Evolutionary conservation across 2,797 vertebrate genomes (phyloP), one percentile per base, ranked within the genome.

Genomic region (Chelmon rostratus): DNA sequence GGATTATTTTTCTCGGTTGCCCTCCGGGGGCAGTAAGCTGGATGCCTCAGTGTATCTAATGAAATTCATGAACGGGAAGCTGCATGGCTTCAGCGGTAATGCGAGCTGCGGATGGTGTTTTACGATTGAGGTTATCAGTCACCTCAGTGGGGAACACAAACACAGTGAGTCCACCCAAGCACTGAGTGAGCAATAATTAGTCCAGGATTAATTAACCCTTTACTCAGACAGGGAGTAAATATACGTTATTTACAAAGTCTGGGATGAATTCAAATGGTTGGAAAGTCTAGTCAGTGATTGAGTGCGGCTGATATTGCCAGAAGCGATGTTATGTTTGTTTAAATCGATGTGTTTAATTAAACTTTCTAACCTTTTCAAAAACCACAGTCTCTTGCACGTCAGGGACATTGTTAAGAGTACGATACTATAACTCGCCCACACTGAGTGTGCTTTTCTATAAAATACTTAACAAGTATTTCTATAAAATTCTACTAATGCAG

Each of bases 11-110:
- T 40, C 31, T 68, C 62, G 62, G 11, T 61, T 57, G 18, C 28
- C 68, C 52, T 68, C 56, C 40, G 31, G 15, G n/a, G 25, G 5
- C n/a, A 66, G 28, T 16, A 46, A 37, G 25, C 38, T 49, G 46
- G 70, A 71, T 38, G 49, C 52, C 49, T 80, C 74, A 53, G 40
- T 47, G 59, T 68, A 10, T 78, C 9, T 79, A 76, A 73, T 84
- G 18, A 72, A 75, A 73, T 71, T 46, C 7, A 13, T 57, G 31
- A 73, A 70, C 6, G 1, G 19, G 52, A 33, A 65, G 73, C 75
- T 69, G 28, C 18, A 0, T 69, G 58, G 52, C 57, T 23, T 37
- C 9, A 72, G 47, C n/a, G 1, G 4, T 52, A 62, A 53, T 72
- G 50, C 54, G 54, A 79, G 59, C 44, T 65, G 67, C 11, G 38